Base-by-base conservation (phyloP, 2,888 invertebrate genomes). In the Anarsia innoxiella region DNA sequence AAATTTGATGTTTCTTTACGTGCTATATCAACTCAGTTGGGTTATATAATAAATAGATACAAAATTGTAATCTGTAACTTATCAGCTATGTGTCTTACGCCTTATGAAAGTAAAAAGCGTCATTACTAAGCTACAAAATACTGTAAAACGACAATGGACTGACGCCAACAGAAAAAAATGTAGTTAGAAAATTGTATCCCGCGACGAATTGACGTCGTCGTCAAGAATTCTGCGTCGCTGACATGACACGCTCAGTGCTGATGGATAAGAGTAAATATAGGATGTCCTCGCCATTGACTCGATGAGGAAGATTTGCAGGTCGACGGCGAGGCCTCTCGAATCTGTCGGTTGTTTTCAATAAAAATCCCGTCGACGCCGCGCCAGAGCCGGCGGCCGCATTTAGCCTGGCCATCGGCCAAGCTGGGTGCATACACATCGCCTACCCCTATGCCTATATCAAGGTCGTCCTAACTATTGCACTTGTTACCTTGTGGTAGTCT, bases 231-330 rank as follows among this genome's bases (percentile, higher is more conserved):
- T 51, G 48, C 56, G 45, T 36, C 41, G 42, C 41, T 38, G 44
- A 47, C 45, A 46, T 45, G 51, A 40, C 46, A 49, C 53, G 54
- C 41, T 37, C 36, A 43, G 39, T 51, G 65, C 39, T 68, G 72
- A 76, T 64, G 61, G 74, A 75, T 67, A 66, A 45, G 65, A 48
- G 53, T 78, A 77, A 68, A 75, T 71, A 63, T 79, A 80, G 71
- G 52, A 51, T 64, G 82, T 72, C 84, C 84, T 83, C 80, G 83
- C 77, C 80, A 83, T 83, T 84, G 83, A 84, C 80, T 79, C 65
- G 66, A 64, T 65, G 77, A 73, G 73, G 19, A 19, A 19, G 4
- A 5, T 19, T 3, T 8, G 65, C 73, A 64, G 67, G 70, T 70
- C 72, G 69, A 19, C 19, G n/a, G n/a, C n/a, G n/a, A n/a, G 73